phyloP scores from a whole-genome alignment of 2,113 vertebrate genomes.

The Perca fluviatilis region DNA sequence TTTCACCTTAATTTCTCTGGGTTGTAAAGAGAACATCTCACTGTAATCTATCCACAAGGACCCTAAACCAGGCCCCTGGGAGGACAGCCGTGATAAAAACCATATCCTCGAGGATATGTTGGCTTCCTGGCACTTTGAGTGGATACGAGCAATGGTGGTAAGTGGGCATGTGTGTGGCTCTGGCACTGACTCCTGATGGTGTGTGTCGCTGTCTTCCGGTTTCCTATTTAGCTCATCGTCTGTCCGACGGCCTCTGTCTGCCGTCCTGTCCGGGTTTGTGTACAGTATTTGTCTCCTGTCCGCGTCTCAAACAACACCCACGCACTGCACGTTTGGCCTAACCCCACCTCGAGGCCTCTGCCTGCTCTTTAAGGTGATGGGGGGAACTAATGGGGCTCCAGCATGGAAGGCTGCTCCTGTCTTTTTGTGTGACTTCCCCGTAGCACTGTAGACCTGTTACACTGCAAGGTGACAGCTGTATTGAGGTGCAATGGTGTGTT shows the following conservation, averaged over 20 bases:
- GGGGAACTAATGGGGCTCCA: conserved; percentile 55
- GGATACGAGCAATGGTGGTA: conserved; percentile 88
- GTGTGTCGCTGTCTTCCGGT: conserved; percentile 72
- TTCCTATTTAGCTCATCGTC: conserved; percentile 74
- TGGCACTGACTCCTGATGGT: conserved; percentile 64
- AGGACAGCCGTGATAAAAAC: conserved; percentile 83
- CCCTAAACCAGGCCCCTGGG: conserved; percentile 82
- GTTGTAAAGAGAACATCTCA: conserved; percentile 78
- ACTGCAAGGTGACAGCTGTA: conserved; percentile 42
- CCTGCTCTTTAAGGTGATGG: conserved; percentile 67
- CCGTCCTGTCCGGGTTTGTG: conserved; percentile 68
- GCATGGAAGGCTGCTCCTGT: conserved; percentile 67
- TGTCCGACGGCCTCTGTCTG: conserved; percentile 70
- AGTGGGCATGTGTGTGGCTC: conserved; percentile 81
- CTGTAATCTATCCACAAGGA: conserved; percentile 88
- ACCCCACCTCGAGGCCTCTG: conserved; percentile 45
- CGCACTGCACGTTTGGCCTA: conserved; percentile 67
- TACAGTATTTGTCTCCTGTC: conserved; percentile 65
- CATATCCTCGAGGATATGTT: conserved; percentile 88
- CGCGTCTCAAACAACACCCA: conserved; percentile 56
- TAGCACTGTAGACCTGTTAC: conserved; percentile 49
- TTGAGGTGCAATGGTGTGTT: conserved; percentile 44
- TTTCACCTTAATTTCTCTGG: conserved; percentile 65
- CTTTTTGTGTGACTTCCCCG: conserved; percentile 62
- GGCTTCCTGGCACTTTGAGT: conserved; percentile 89